Base-by-base conservation (phyloP, 1,140 invertebrate species). In the Atta texana region DNA sequence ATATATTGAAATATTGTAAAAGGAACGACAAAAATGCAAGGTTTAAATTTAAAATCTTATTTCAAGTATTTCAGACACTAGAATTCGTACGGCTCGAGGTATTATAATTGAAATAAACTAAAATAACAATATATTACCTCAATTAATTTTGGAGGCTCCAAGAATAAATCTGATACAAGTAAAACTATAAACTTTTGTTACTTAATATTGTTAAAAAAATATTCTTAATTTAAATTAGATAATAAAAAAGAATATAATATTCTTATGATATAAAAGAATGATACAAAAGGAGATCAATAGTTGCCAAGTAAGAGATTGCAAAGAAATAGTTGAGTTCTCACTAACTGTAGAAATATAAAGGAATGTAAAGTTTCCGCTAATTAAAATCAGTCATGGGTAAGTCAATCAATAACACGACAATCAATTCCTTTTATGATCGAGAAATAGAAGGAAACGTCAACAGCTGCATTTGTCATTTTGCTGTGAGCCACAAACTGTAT, bases 401-500 rank as follows among this genome's bases (percentile, higher is more conserved):
- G 59, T 78, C 44, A 39, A 66, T 78, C 28, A 24, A 18, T 21
- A 44, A 14, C 5, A 28, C 44, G 21, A 28, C 49, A 44, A 21
- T 4, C 24, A 31, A 82, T 61, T 51, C 24, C 53, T 61, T 59
- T n/a, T 0, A 53, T 57, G 16, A 16, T 28, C 8, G 77, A 69
- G 49, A 69, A 81, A 57, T n/a, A 51, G 44, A 16, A 75, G 57
- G 39, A 28, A 59, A 66, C n/a, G 61, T 66, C 44, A 66, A 18
- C 28, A 68, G 39, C 10, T 44, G 39, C 12, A 49, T 81, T 71
- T 44, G 55, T 75, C 69, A 59, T 59, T 82, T 61, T 0, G 55
- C n/a, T 24, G 53, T 16, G 18, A n/a, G 31, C 39, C 24, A 7
- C 69, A 34, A 24, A 34, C 53, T 74, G 12, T 21, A 21, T 82